phyloP scores from a whole-genome alignment of 2,888 invertebrate species.

The Meghimatium bilineatum region DNA sequence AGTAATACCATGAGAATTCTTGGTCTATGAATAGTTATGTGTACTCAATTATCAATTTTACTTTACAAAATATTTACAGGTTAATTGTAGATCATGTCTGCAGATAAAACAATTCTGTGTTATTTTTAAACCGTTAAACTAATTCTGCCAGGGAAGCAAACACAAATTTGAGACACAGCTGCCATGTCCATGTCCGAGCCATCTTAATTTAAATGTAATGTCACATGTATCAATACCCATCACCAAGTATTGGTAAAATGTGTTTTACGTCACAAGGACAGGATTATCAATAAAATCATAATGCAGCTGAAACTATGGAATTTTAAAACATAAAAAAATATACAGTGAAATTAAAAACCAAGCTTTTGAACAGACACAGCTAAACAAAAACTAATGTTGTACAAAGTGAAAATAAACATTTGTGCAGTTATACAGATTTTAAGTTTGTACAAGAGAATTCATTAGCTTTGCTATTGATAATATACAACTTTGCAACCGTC shows the following conservation, averaged over 20 bases:
- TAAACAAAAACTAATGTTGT: not conserved
- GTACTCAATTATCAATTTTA: not conserved
- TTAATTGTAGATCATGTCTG: not conserved
- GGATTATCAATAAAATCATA: not conserved
- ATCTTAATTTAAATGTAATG: not conserved
- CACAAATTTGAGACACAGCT: not conserved
- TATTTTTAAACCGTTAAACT: not conserved
- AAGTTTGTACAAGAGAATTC: not conserved
- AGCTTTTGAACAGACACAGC: not conserved
- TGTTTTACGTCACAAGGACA: not conserved
- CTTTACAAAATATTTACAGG: not conserved
- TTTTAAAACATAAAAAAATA: not conserved
- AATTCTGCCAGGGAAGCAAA: not conserved
- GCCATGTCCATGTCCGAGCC: not conserved
- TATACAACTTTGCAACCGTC: too few species aligned
- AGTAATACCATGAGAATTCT: too few species aligned
- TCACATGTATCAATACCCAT: too few species aligned
- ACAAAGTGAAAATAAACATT: not conserved
- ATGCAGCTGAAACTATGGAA: not conserved
- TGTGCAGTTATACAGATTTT: not conserved
- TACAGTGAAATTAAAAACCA: not conserved
- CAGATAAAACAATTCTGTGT: not conserved
- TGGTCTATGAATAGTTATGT: too few species aligned
- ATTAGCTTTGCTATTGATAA: not conserved
- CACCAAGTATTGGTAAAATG: not conserved